Evolutionary conservation across 2,113 vertebrate species (phyloP), one percentile per base, ranked within the genome.

Genomic region (Lepisosteus oculatus): DNA sequence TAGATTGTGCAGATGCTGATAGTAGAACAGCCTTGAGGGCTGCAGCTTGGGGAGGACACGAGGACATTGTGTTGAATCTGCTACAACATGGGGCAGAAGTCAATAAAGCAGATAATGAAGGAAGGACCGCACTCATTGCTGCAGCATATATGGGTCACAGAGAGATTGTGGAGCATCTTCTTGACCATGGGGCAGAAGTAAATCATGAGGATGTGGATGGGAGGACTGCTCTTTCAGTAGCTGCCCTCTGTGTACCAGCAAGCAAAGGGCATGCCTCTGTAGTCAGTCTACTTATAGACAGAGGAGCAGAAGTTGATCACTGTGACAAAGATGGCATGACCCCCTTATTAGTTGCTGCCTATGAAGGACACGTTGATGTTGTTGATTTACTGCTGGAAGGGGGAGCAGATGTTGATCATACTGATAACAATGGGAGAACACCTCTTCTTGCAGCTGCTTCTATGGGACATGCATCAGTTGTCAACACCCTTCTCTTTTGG

Each of bases 291-390:
- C 81, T 99, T 0, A 95, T 99, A 0, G 97, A 99, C 59, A 90
- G 95, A 0, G 95, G 96, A 0, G 97, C 97, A 2, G 96, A 97
- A 68, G 97, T 99, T 0, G 97, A 99, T 84, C 97, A 99, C 74
- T 97, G 97, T 3, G 97, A 99, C 78, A 99, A 98, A 78, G 97
- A 99, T 0, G 96, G 95, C 81, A 99, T 99, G 97, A 99, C 97
- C 0, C 97, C 97, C 0, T 90, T 99, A 74, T 92, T 99, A 12
- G 97, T 99, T 3, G 97, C 97, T 7, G 97, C 95, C 73, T 99
- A 99, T 0, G 97, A 99, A 88, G 97, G 97, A 76, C 97, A 99
- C 0, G 96, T 98, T 0, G 97, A 99, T 8, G 97, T 99, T 42
- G 97, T 99, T 0, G 97, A 99, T 83, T 83, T 99, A 17, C 96